Evolutionary conservation across 2,113 vertebrate species (phyloP).

Genomic region (Oncorhynchus nerka): DNA sequence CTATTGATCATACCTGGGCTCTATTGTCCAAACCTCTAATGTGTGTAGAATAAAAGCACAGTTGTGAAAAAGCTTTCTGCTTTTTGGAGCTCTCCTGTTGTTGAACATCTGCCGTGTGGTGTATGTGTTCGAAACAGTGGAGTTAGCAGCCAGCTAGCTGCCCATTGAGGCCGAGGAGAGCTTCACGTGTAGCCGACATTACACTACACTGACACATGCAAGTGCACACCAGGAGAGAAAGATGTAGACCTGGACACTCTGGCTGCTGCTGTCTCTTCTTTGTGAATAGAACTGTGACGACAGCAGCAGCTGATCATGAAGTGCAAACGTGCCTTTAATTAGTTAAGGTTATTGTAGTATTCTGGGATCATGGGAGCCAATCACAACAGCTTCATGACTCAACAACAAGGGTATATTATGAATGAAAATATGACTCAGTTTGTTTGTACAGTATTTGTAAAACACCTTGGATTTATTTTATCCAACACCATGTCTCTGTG

Average conservation of each 20-base stretch:
- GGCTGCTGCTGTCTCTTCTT: too few relatives aligned
- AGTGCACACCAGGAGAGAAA: too few relatives aligned
- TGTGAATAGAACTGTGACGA: too few relatives aligned
- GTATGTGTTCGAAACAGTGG: slow-evolving; percentile 3
- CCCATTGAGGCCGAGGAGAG: slow-evolving; percentile 20
- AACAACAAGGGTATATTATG: too few relatives aligned
- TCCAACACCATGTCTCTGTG: too few relatives aligned
- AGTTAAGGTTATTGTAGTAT: too few relatives aligned
- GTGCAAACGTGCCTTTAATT: too few relatives aligned
- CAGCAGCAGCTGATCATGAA: too few relatives aligned
- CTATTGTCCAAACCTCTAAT: neutral
- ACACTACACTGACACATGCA: neutral
- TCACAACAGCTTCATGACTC: too few relatives aligned
- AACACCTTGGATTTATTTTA: neutral
- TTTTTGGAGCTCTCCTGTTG: neutral
- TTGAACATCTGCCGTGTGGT: slow-evolving; percentile 34
- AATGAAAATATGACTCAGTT: neutral
- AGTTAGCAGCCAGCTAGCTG: slow-evolving; percentile 4
- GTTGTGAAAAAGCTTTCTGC: neutral
- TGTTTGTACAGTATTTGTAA: neutral
- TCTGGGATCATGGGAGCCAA: too few relatives aligned
- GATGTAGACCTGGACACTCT: too few relatives aligned
- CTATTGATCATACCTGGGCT: neutral
- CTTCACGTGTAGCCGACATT: slow-evolving; percentile 9
- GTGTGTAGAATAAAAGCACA: neutral